phyloP scores from a whole-genome alignment of 2,113 vertebrate genomes.

The Dipodomys ordii region DNA sequence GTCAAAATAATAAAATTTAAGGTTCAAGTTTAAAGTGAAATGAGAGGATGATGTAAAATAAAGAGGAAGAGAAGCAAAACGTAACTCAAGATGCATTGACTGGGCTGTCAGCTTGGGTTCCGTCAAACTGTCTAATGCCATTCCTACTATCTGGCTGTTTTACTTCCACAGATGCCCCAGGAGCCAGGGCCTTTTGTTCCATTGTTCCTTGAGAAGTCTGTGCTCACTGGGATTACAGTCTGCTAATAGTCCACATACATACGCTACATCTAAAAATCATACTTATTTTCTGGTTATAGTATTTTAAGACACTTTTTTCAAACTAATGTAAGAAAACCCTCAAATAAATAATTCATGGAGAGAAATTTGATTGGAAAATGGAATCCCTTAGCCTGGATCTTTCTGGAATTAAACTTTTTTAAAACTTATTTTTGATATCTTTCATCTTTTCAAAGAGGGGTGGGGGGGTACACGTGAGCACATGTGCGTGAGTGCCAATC shows the following conservation, averaged over 20 bases:
- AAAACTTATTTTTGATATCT: not conserved
- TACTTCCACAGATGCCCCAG: not conserved
- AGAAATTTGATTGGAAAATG: not conserved
- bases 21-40: not conserved
- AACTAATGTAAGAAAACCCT: not conserved
- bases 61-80: not conserved
- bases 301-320: not conserved
- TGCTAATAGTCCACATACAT: conserved; percentile 1
- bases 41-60: not conserved
- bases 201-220: not conserved
- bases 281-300: not conserved
- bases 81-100: not conserved
- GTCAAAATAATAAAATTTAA: not conserved
- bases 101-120: not conserved
- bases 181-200: not conserved
- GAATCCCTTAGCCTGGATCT: not conserved
- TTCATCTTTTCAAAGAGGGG: not conserved
- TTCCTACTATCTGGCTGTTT: not conserved
- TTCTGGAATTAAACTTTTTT: not conserved
- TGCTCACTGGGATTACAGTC: conserved; percentile 21
- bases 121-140: not conserved
- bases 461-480: too few species aligned
- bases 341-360: not conserved
- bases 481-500: too few species aligned
- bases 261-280: not conserved